Conservation (phyloP, 2,888 invertebrate genomes). For the Drosophila mulleri region DNA sequence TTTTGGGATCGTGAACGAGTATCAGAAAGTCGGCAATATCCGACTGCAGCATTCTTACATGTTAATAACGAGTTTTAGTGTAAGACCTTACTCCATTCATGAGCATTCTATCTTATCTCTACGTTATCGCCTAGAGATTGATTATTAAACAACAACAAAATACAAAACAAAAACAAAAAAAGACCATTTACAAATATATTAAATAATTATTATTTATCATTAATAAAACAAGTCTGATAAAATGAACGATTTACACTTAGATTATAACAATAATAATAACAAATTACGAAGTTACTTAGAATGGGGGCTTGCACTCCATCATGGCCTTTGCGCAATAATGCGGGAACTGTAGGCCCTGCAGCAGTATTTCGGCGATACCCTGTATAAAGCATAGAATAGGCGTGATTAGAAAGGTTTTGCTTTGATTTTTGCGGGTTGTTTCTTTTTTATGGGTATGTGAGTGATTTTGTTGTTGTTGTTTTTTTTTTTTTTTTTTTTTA, state of each 20-base stretch:
- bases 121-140: slow-evolving; percentile 32
- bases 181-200: slow-evolving; percentile 46
- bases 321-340: slow-evolving; percentile 90
- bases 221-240: slow-evolving; percentile 44
- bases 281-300: slow-evolving; percentile 52
- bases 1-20: background rate
- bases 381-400: slow-evolving; percentile 84
- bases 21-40: background rate
- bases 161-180: slow-evolving; percentile 14
- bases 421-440: background rate
- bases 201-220: slow-evolving; percentile 70
- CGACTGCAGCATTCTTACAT: slow-evolving; percentile 8
- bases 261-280: slow-evolving; percentile 14
- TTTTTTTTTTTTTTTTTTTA: slow-evolving; percentile 19
- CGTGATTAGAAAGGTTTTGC: slow-evolving; percentile 1
- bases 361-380: slow-evolving; percentile 89
- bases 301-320: slow-evolving; percentile 88
- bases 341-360: slow-evolving; percentile 90
- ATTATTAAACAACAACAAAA: slow-evolving; percentile 13
- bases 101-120: slow-evolving; percentile 38
- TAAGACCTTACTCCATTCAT: slow-evolving; percentile 38
- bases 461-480: background rate
- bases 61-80: slow-evolving; percentile 24
- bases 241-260: slow-evolving; percentile 49
- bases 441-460: background rate